A percentile compares a stretch with the other conserved stretches of the same genome.
Evolutionary conservation across 2,888 invertebrate species (phyloP).

Genomic region (Leistus spinibarbis): DNA sequence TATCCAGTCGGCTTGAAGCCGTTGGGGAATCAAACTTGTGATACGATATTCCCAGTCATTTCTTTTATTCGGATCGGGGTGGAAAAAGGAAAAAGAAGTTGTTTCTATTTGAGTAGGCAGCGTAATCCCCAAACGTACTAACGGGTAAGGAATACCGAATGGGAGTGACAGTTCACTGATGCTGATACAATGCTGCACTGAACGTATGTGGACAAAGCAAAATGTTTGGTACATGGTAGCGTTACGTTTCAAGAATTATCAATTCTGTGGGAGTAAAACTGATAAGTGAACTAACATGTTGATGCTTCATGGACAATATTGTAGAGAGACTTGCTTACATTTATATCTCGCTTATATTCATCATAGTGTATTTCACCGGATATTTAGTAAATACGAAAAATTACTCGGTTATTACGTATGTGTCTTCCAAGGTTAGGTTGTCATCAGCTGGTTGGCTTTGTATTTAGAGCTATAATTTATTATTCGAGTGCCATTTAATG

Average conservation of each 20-base stretch:
- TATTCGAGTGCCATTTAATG: too few species aligned
- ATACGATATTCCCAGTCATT: not conserved
- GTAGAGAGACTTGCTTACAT: too few species aligned
- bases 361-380: too few species aligned
- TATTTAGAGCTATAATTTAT: too few species aligned
- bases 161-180: not conserved
- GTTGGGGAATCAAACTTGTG: slow-evolving; percentile 1
- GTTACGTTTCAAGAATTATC: not conserved
- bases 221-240: not conserved
- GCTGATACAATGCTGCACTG: not conserved
- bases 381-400: too few species aligned
- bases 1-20: slow-evolving; percentile 7
- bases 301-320: too few species aligned
- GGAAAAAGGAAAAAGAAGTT: slow-evolving; percentile 12
- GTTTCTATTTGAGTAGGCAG: slow-evolving; percentile 22
- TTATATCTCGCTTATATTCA: too few species aligned
- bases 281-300: too few species aligned
- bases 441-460: too few species aligned
- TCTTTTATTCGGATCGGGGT: not conserved
- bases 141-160: slow-evolving; percentile 20
- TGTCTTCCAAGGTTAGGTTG: too few species aligned
- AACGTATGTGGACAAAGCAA: not conserved
- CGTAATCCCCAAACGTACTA: slow-evolving; percentile 2
- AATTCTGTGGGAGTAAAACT: too few species aligned
- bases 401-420: too few species aligned